A percentile compares a stretch with the other conserved stretches of the same genome.
Evolutionary conservation across 2,888 invertebrate genomes (phyloP).

Genomic region (Dynastes hyllus): DNA sequence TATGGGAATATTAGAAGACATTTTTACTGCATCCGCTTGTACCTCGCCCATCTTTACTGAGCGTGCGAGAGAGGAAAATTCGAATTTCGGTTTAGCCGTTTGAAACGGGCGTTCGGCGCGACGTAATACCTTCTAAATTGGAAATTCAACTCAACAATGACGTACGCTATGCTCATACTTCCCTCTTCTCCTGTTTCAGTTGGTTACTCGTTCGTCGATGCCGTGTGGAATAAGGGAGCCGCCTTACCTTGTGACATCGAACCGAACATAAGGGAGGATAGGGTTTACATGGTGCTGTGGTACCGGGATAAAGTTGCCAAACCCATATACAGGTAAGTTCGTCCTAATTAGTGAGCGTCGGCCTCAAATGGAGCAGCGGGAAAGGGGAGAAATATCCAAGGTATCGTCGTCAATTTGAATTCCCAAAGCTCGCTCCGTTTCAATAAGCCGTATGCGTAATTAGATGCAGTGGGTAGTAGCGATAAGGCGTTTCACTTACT

Average conservation of each 20-base stretch:
- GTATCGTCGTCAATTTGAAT: no score
- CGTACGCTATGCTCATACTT: neutral
- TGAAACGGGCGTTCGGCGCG: neutral
- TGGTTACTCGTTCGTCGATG: constrained; percentile 83
- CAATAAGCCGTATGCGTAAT: no score
- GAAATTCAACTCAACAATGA: constrained; percentile 40
- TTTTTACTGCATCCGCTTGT: no score
- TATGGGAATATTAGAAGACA: no score
- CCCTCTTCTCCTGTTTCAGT: constrained; percentile 72
- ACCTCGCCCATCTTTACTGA: no score
- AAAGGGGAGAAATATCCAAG: no score
- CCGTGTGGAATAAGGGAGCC: constrained; percentile 88
- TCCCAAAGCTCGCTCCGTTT: no score
- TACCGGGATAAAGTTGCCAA: constrained; percentile 90
- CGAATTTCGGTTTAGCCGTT: constrained; percentile 14
- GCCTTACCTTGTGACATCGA: constrained; percentile 92
- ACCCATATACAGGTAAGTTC: constrained; percentile 89
- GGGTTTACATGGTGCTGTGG: constrained; percentile 95
- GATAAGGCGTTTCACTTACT: no score
- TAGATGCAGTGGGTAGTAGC: neutral
- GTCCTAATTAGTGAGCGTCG: constrained; percentile 31
- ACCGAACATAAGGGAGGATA: constrained; percentile 86
- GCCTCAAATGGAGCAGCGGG: neutral
- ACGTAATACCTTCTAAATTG: constrained; percentile 37
- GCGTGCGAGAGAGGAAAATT: neutral